phyloP scores from a whole-genome alignment of 2,797 vertebrate genomes.

The Macroramphosus scolopax region DNA sequence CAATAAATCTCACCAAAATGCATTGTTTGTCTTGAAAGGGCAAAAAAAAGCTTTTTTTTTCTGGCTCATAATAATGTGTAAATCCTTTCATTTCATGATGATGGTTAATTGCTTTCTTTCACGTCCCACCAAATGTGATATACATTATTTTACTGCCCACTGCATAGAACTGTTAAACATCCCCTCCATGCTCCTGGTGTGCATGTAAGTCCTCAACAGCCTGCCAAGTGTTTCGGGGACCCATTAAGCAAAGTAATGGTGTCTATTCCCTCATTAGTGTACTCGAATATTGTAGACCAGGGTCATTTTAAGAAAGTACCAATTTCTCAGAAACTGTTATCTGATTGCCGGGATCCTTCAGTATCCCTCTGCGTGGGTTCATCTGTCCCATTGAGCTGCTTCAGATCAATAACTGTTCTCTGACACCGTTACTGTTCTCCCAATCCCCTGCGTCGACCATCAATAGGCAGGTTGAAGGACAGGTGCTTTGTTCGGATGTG shows the following conservation, averaged over 20 bases:
- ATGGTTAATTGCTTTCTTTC: constrained; percentile 10
- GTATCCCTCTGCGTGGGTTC: constrained; percentile 18
- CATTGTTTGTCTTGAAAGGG: constrained; percentile 1
- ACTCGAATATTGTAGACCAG: too few species aligned
- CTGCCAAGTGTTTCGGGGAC: too few species aligned
- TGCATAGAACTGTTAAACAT: not conserved
- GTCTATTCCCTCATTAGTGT: too few species aligned
- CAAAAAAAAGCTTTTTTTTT: constrained; percentile 12
- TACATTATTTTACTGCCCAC: constrained; percentile 3
- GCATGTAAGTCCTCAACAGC: not conserved
- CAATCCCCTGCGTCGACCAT: constrained; percentile 54
- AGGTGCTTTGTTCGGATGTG: constrained; percentile 32
- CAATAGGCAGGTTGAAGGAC: constrained; percentile 54
- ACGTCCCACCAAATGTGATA: constrained; percentile 8
- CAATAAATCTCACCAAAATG: constrained; percentile 9
- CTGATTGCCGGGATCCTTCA: constrained; percentile 1
- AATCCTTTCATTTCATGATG: too few species aligned
- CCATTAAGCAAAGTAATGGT: too few species aligned
- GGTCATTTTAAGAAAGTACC: too few species aligned
- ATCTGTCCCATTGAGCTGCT: constrained; percentile 29
- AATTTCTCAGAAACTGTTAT: too few species aligned
- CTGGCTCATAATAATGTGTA: constrained; percentile 9
- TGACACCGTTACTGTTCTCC: constrained; percentile 40
- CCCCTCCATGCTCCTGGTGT: not conserved
- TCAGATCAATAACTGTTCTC: constrained; percentile 34